Evolutionary conservation across 1,140 invertebrate genomes (phyloP), one percentile per base, ranked within the genome.

Genomic region (Notospermus geniculatus): DNA sequence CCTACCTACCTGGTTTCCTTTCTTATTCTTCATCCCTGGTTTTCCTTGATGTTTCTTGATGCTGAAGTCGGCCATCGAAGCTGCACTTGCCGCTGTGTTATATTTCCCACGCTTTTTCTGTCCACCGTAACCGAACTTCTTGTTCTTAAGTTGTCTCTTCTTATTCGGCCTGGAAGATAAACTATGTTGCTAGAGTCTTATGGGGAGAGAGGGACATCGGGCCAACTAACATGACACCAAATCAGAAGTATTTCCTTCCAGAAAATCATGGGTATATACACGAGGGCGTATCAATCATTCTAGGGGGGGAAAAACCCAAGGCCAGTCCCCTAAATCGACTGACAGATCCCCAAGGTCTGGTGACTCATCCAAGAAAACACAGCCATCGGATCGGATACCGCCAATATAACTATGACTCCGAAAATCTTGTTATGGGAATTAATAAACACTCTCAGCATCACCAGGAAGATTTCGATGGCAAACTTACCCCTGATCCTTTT

Each of bases 111-210:
- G 89, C 66, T 89, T 89, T 82, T 98, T 98, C 72, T 95, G 94
- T 1, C 95, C 95, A 41, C 96, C 96, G 84, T 91, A 97, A 1
- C 95, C 96, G 83, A 89, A 98, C 74, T 93, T 95, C 53, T 87
- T 84, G 80, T 96, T 88, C 77, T 94, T 93, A 66, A 84, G 81
- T 43, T 87, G 86, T 41, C 87, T 80, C 57, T 71, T 79, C 59
- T 75, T 75, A 60, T 76, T 77, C 25, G 66, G 59, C 43, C 74
- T 77, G 59, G 19, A 61, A 60, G 43, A 43, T 5, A 59, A 22
- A 60, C n/a, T n/a, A n/a, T n/a, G n/a, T n/a, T n/a, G n/a, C n/a
- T n/a, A n/a, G n/a, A n/a, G n/a, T n/a, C n/a, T n/a, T n/a, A n/a
- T n/a, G n/a, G n/a, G n/a, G n/a, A 52, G 32, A 32, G 64, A 61